Base-by-base conservation (phyloP, 1,140 invertebrate species). In the Sesamia nonagrioides region DNA sequence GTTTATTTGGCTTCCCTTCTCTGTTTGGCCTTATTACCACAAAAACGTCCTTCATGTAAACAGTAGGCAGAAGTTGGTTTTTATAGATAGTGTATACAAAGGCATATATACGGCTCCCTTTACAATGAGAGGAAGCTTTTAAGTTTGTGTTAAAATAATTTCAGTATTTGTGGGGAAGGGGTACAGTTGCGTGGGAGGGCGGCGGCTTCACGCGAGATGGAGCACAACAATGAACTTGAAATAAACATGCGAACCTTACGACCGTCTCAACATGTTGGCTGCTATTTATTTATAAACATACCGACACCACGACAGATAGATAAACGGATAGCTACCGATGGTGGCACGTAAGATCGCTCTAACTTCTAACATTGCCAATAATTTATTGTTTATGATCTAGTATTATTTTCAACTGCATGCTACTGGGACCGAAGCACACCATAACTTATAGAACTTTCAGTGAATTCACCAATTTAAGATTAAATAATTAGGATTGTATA, bases 151-250 rank as follows among this genome's bases (percentile, higher is more conserved):
- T 68, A 68, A 77, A 68, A 68, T 68, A 68, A 61, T 71, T 58
- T 68, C 73, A 68, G 77, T 74, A 74, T 71, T 48, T 50, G 45
- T 45, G 3, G 3, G 27, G 50, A 56, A 75, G 45, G 54, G 73
- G 56, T 48, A 21, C 11, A 15, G 40, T 75, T 54, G 56, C 58
- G 63, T 78, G 56, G 76, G 63, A 77, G 77, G 56, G 50, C 9
- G 17, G 73, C 33, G 56, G 40, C 77, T 71, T 60, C 56, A 79
- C 48, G 58, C 58, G 60, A 72, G 52, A 61, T 63, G 77, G 7
- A 9, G 61, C 50, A 74, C 60, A 80, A 83, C 82, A 83, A 83
- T 83, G 82, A 79, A 77, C 82, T 83, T 78, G 69, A 69, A 82
- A 80, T 83, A 80, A 74, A 83, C 78, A 78, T 75, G 45, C 54